phyloP scores from a whole-genome alignment of 2,797 vertebrate genomes.

The Anas capensis region DNA sequence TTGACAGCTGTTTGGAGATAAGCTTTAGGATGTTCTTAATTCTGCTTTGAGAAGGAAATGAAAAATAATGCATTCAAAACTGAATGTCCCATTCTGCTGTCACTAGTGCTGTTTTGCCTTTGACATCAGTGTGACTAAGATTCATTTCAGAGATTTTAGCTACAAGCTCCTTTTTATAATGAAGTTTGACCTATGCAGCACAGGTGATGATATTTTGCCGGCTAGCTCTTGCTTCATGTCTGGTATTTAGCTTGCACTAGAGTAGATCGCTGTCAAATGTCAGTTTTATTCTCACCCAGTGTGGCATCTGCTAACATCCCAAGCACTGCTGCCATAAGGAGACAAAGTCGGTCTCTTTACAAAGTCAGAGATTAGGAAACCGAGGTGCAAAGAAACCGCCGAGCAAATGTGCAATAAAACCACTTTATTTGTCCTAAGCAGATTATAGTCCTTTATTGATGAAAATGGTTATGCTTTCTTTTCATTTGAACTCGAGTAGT shows the following conservation, averaged over 20 bases:
- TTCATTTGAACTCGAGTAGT: not conserved
- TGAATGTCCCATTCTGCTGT: not conserved
- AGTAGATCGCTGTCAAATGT: not conserved
- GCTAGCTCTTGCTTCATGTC: not conserved
- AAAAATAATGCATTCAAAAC: not conserved
- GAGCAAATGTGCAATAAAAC: not conserved
- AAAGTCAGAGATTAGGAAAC: not conserved
- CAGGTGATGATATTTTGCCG: not conserved
- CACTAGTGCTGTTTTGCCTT: not conserved
- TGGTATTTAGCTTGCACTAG: not conserved
- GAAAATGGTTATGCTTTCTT: not conserved
- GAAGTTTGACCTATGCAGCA: not conserved
- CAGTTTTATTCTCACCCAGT: not conserved
- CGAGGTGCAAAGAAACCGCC: not conserved
- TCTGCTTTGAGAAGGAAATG: not conserved
- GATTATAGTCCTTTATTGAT: not conserved
- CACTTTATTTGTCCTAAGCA: not conserved
- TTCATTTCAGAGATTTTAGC: not conserved
- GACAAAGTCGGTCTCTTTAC: not conserved
- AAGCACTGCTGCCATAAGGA: not conserved
- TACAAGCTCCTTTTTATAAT: not conserved
- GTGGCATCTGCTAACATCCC: not conserved
- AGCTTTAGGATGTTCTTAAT: not conserved
- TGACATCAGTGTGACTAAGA: not conserved
- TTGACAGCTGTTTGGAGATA: not conserved